Evolutionary conservation across 1,140 invertebrate species (phyloP), one percentile per base, ranked within the genome.

Genomic region (Calosoma granatense): DNA sequence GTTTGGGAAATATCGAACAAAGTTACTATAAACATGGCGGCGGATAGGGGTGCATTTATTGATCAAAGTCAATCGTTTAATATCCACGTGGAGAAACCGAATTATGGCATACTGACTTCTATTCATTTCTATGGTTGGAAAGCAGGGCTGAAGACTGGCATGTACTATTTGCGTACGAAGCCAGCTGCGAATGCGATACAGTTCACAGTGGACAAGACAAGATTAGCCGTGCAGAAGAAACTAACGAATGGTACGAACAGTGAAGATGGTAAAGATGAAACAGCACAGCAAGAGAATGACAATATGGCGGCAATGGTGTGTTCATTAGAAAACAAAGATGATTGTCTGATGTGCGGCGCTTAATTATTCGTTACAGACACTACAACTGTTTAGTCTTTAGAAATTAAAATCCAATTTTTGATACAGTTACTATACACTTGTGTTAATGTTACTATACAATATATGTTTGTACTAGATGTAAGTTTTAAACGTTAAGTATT

Each of bases 51-150:
- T 3, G 93, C 96, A 3, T 99, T 92, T 68, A 98, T 99, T 69
- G 97, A 99, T 76, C 97, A 99, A 74, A 97, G 92, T 61, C 97
- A 99, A 71, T 97, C 93, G 0, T 80, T 99, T 57, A 99, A 98
- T 70, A 86, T 99, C 61, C 93, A 98, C 68, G 92, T 99, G 54
- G 94, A 91, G 6, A 85, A 94, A 67, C 92, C 97, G 2, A 94
- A 87, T 65, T 93, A 92, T 71, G 90, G 87, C 1, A 96, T 95
- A 71, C 75, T 98, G 19, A 94, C 92, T 1, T 98, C 95, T 4
- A 98, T 99, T 84, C 97, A 99, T 72, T 99, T 99, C 73, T 93
- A 94, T 74, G 92, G 89, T 0, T 99, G 97, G 97, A 89, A 92
- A 78, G 79, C 86, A 71, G 94, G 97, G 4, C 77, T 99, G 12